Base-by-base conservation (phyloP, 2,797 vertebrate genomes). In the Vireo griseus region DNA sequence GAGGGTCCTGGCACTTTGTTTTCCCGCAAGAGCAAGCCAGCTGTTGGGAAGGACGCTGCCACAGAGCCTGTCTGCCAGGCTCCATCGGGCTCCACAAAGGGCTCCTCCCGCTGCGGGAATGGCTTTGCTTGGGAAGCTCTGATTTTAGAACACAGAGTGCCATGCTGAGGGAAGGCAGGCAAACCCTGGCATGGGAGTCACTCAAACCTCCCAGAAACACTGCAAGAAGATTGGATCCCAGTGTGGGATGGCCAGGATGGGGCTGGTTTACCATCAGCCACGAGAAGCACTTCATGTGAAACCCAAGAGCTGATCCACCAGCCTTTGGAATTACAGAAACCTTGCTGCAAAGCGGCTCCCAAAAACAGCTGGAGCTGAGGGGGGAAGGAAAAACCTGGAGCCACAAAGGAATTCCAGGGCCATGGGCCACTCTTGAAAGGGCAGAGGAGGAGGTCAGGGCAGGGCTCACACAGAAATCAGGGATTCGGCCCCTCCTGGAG, bases 341-440 rank as follows among this genome's bases (percentile, higher is more conserved):
- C 57, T 31, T 0, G 0, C 50, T 12, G 35, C n/a, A 47, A 81
- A 67, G 22, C 2, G 0, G 9, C 37, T 68, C 29, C 63, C 29
- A 52, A 77, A 54, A 48, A 24, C 28, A 76, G 50, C 37, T 45
- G 39, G 37, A 63, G 25, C 25, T 33, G 40, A 69, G 14, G 20
- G 20, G 50, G 65, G 51, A 76, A 44, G 39, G 33, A 22, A 71
- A 83, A 65, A 26, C 51, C 58, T 35, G 33, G 33, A 83, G 44
- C 44, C 44, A 76, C 72, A 19, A 33, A 51, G 29, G n/a, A 63
- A 71, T 71, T 63, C n/a, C 0, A 0, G 50, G 21, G 48, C 55
- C 69, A 50, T 2, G 19, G 69, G 62, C 35, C 11, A 50, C 22
- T 20, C 22, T 28, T 7, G 35, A 29, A 75, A 83, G 57, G 72